Evolutionary conservation across 1,140 invertebrate species (phyloP), one percentile per base, ranked within the genome.

Genomic region (Hycleus cichorii): DNA sequence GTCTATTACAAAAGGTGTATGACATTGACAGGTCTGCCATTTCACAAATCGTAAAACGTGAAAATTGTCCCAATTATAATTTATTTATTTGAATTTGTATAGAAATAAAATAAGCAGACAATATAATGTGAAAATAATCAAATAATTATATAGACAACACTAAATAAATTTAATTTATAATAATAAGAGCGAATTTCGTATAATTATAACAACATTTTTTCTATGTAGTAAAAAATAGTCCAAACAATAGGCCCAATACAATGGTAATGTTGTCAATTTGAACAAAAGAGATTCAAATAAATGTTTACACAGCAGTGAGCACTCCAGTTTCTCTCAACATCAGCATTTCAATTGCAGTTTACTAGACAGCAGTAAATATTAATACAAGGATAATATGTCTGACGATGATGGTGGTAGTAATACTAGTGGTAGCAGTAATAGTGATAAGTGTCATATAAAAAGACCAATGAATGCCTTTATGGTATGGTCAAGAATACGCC

Each of bases 381-480:
- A 26, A 18, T 43, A 49, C 58, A 27, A 32, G 32, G 32, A 9
- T 44, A 43, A 26, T 52, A 44, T 44, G 44, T 54, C 40, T 26
- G 32, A 45, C 25, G 43, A 39, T 49, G 51, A 50, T 12, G 40
- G 51, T 38, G 51, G 6, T 9, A 7, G 32, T 32, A 32, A 7
- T 32, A 32, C 4, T 32, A 32, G 4, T 32, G 7, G 32, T 32
- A 7, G 32, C 7, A 32, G 7, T 32, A 32, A 32, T 32, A 32
- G 4, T 32, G 32, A 4, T 5, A 32, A 32, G 32, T 32, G 32
- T 32, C 82, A 82, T 57, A 83, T 85, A 39, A 84, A 84, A 64
- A 66, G 84, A 49, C 84, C 83, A 83, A 86, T 86, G 71, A 86
- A 86, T 0, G 83, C 83, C 64, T 86, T 86, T 81, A 86, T 85